phyloP scores from a whole-genome alignment of 2,797 vertebrate species.

The Eurystomus glaucurus region DNA sequence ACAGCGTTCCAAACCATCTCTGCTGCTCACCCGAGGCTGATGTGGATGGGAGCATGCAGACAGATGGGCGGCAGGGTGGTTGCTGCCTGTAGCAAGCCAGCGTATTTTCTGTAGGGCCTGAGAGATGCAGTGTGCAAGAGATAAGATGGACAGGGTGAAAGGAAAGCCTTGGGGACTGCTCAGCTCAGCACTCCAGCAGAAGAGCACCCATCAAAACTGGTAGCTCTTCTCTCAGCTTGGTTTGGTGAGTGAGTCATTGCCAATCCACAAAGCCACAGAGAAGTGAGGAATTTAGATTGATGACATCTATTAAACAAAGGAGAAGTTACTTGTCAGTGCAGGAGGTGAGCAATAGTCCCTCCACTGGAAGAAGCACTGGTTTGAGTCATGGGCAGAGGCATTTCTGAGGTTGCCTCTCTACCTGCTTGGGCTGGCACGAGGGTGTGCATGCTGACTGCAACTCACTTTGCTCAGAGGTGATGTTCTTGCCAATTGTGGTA shows the following conservation, averaged over 20 bases:
- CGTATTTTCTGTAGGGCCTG: not conserved
- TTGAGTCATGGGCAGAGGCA: not conserved
- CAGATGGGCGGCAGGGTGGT: not conserved
- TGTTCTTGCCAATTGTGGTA: constrained; percentile 32
- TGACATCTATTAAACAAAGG: not conserved
- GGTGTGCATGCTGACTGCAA: fast-evolving
- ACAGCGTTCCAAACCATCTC: not conserved
- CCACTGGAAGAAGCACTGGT: not conserved
- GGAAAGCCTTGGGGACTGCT: not conserved
- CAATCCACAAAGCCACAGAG: not conserved
- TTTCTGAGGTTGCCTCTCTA: not conserved
- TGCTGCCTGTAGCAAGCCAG: not conserved
- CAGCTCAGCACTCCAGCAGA: not conserved
- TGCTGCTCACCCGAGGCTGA: not conserved
- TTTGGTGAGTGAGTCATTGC: fast-evolving
- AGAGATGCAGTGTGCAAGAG: not conserved
- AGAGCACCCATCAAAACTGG: not conserved
- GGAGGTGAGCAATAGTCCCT: not conserved
- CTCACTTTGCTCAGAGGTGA: not conserved
- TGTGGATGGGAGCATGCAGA: not conserved
- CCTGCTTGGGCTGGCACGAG: fast-evolving
- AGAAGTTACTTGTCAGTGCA: not conserved
- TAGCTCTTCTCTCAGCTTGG: not conserved
- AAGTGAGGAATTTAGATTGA: not conserved
- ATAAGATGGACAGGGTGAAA: not conserved